Conservation (phyloP, 2,888 invertebrate genomes). For the Acrobeloides nanus region DNA sequence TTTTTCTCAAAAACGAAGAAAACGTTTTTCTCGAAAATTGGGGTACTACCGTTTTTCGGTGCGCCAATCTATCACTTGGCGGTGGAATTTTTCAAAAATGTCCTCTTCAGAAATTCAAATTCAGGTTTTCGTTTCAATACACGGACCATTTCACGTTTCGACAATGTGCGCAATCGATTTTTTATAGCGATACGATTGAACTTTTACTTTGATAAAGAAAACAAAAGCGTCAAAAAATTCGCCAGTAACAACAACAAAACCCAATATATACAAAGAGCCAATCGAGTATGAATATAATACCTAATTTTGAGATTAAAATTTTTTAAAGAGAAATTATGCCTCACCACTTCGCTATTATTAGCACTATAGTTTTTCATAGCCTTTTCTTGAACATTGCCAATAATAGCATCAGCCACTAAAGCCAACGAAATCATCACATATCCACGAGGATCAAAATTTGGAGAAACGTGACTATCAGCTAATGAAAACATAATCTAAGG, state of each 20-base stretch:
- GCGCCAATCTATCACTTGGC: too few species aligned
- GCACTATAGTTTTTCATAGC: conserved; percentile 77
- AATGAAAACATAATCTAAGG: conserved; percentile 83
- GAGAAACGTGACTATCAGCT: conserved; percentile 64
- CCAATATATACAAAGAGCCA: conserved; percentile 73
- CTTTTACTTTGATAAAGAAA: conserved; percentile 72
- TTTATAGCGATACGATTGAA: too few species aligned
- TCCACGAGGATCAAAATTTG: conserved; percentile 62
- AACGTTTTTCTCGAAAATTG: too few species aligned
- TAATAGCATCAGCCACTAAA: conserved; percentile 82
- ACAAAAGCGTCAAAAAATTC: conserved; percentile 68
- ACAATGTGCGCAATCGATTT: too few species aligned
- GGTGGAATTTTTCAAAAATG: too few species aligned
- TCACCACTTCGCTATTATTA: conserved; percentile 76
- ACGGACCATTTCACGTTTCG: too few species aligned
- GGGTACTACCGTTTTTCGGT: too few species aligned
- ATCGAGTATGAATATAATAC: conserved; percentile 81
- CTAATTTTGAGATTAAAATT: conserved; percentile 29
- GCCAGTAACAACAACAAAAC: conserved; percentile 68
- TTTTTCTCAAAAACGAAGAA: too few species aligned
- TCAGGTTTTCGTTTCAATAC: too few species aligned
- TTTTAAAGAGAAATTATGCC: conserved; percentile 3
- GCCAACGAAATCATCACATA: conserved; percentile 65
- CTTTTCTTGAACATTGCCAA: conserved; percentile 94
- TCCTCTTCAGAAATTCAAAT: too few species aligned